Base-by-base conservation (phyloP, 1,140 invertebrate genomes). In the Tetramorium parvispinum region DNA sequence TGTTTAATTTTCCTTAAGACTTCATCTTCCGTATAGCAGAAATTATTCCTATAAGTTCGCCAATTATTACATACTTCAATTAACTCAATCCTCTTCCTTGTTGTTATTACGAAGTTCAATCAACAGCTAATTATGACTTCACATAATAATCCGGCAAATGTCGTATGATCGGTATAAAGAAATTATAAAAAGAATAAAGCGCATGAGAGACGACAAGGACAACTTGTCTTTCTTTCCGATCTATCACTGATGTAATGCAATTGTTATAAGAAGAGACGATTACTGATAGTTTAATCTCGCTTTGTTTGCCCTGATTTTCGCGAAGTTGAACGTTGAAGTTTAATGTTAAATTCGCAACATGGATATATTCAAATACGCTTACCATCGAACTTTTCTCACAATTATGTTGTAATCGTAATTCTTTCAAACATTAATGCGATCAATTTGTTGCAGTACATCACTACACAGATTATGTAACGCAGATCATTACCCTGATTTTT, bases 161-260 rank as follows among this genome's bases (percentile, higher is more conserved):
- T 59, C 27, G n/a, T 49, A 83, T 37, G 53, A 82, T 70, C 63
- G 16, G 32, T 43, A 57, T 59, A 75, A 83, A 75, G 27, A 27
- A 75, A 83, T 83, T 75, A 21, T 21, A 37, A 82, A 51, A 82
- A 73, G 66, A 83, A 82, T 73, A 59, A n/a, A 73, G 53, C 27
- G 53, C 55, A 40, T 27, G 40, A 51, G 21, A 53, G 65, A 82
- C 21, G 66, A 75, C 68, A 83, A 83, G 79, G 79, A 75, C 79
- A 5, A 75, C 53, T 75, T 59, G 66, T 83, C 66, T 75, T 75
- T 63, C 79, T 37, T 49, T 59, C 4, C 24, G 43, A 46, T 75
- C 53, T 32, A 32, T 70, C 16, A 59, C 6, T 49, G 68, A 83
- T 75, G 68, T 83, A 73, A 83, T 16, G 68, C 79, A 46, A 83